Evolutionary conservation across 1,140 invertebrate species (phyloP), one percentile per base, ranked within the genome.

Genomic region (Temnothorax curvispinosus): DNA sequence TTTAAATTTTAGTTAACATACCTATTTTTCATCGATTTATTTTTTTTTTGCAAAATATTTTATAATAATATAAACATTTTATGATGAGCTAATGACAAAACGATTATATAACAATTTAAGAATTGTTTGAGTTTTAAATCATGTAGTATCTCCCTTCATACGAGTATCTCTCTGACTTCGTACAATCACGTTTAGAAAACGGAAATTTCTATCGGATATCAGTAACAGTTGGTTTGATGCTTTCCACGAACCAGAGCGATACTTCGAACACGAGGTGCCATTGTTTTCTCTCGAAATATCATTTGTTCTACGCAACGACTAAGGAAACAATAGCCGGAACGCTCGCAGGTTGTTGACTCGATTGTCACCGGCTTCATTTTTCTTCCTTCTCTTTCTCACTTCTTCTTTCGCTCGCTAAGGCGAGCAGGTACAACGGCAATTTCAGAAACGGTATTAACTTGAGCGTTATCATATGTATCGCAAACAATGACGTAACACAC

Each of bases 341-440:
- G 87, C 86, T 86, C 88, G 85, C 88, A 92, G 92, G 92, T 92
- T 93, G 91, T 93, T 92, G 92, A 93, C 92, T 93, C 87, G 86
- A 91, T 91, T 91, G 90, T 91, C 90, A 91, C 78, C 91, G 64
- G 71, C 80, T 90, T 89, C 78, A 87, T 90, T 88, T 91, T 60
- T 82, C 67, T 84, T 56, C 54, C 50, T 72, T 84, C 65, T 86
- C 76, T 47, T 64, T 78, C 77, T 69, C 78, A 44, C 32, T 84
- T 84, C 69, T 84, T 67, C 65, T 47, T 88, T 21, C 84, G 60
- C 81, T 50, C 32, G 69, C 69, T 35, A 74, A 74, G 47, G 38
- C 32, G 65, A 58, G 65, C 78, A 71, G 27, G 41, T 58, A 84
- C 80, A 60, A 74, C 54, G 41, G 54, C 54, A 75, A 44, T 84